Evolutionary conservation across 2,888 invertebrate species (phyloP), one percentile per base, ranked within the genome.

Genomic region (Himalopsyche tibetana): DNA sequence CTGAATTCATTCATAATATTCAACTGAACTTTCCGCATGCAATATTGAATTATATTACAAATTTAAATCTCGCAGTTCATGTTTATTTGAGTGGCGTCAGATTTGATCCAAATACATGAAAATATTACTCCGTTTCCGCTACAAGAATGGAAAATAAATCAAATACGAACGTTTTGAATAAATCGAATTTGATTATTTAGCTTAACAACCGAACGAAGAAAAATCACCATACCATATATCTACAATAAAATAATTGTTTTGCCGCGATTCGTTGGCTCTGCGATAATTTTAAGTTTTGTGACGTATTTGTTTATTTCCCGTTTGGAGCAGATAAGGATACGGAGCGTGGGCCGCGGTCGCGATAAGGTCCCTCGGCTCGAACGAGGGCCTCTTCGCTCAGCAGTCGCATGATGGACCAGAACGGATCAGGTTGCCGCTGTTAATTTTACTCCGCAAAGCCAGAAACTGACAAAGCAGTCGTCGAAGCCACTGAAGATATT

Each of bases 301-400:
- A 85, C 85, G 85, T 85, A 82, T 83, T 63, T 85, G 55, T 74
- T 85, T 82, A 79, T 82, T 85, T 85, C 83, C 85, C 85, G 85
- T 83, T 83, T 82, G 55, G 80, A 79, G 80, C 56, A 85, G 85
- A 85, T 85, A 85, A 85, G 85, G n/a, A 74, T 69, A 74, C 74
- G 74, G 56, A 74, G 36, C 74, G 74, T 74, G 74, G 74, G 74
- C 74, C 74, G 74, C 36, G 74, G 85, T 56, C 40, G 38, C 63
- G 85, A 38, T 63, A 74, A 56, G 69, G 84, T 38, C 56, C 40
- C 63, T 38, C 45, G 45, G 55, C 74, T 55, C 17, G 55, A 82
- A 81, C 42, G 81, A 45, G 45, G 81, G 36, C 81, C 74, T 36
- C 74, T 74, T 74, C 81, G n/a, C 45, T 28, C 19, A 81, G 28